Evolutionary conservation across 2,797 vertebrate species (phyloP), one percentile per base, ranked within the genome.

Genomic region (Pipistrellus nathusii): DNA sequence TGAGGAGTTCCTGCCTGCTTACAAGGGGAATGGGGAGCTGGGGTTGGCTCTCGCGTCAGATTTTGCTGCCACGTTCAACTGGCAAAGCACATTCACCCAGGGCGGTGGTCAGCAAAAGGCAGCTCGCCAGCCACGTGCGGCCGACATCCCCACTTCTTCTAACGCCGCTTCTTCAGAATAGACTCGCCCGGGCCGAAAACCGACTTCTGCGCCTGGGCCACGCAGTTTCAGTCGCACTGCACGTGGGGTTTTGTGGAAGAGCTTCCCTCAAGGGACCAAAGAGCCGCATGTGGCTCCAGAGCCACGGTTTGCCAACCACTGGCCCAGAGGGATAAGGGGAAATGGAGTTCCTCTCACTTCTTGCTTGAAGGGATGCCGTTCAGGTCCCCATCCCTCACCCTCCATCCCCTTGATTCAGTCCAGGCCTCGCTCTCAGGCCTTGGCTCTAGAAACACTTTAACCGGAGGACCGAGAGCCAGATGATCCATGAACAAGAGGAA

Each of bases 401-500:
- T 51, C 25, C 23, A 30, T 18, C 30, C 15, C 57, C 17, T 53
- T 5, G 14, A 59, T 64, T 64, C 5, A 21, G 3, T 20, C 11
- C 35, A 81, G 72, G 38, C 53, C 55, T 55, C 59, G 51, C 20
- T 75, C 32, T 81, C 53, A 85, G 38, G 75, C 30, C 69, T 64
- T 46, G 78, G 78, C 46, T 84, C 78, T 35, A 30, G 69, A 75
- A 82, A 53, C 30, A 78, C 83, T 86, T 59, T 59, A 51, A 30
- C 15, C 21, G 20, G 51, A 89, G 46, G 81, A 35, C 71, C 8
- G 48, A 71, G 59, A 95, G 75, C 90, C 88, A 91, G 72, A 80
- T 72, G 82, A 90, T 20, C 69, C 46, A 78, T 41, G 44, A 25
- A 87, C 2, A 20, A 25, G 51, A 87, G 89, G 84, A 69, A 62